A percentile compares a stretch with the other conserved stretches of the same genome.
These are phyloP conservation scores for Acleris holmiana DNA, from an alignment of 2,888 invertebrate genomes.

Conservation along the genomic window DNA sequence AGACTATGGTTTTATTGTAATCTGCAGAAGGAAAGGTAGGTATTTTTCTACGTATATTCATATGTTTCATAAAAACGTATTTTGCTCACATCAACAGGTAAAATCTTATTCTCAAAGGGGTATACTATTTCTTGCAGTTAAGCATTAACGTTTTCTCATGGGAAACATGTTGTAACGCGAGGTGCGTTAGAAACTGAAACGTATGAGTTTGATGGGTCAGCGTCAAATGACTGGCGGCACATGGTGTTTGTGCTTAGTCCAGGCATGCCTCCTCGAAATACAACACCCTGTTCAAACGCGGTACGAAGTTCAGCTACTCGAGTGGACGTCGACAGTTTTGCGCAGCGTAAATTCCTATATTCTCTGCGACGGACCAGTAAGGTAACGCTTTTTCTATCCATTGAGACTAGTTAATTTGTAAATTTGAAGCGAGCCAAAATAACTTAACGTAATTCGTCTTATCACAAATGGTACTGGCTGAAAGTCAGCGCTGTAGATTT, in stretches of 20 bases:
- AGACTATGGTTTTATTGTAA: background rate
- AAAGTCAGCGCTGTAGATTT: too few relatives aligned
- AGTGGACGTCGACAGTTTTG: slow-evolving; percentile 14
- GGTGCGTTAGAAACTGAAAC: slow-evolving; percentile 57
- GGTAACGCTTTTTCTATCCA: too few relatives aligned
- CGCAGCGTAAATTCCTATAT: background rate
- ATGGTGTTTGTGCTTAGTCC: slow-evolving; percentile 72
- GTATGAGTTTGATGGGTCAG: slow-evolving; percentile 62
- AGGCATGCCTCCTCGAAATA: slow-evolving; percentile 51
- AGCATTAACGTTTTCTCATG: slow-evolving; percentile 57
- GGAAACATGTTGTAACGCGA: slow-evolving; percentile 73
- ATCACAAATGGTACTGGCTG: too few relatives aligned
- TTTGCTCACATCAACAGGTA: slow-evolving; percentile 15
- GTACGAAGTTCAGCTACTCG: slow-evolving; percentile 8
- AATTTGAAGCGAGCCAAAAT: too few relatives aligned
- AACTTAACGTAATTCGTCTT: too few relatives aligned
- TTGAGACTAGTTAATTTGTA: too few relatives aligned
- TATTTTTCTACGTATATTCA: too few relatives aligned
- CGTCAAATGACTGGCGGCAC: slow-evolving; percentile 62
- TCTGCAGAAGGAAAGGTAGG: background rate
- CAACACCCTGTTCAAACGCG: slow-evolving; percentile 53
- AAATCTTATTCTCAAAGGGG: slow-evolving; percentile 40
- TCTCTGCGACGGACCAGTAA: background rate
- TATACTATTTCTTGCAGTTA: slow-evolving; percentile 46
- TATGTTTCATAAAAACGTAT: background rate